Percentiles rank a stretch among this genome's conserved stretches.
phyloP scores from a whole-genome alignment of 2,888 invertebrate genomes.

The Autographa gamma region DNA sequence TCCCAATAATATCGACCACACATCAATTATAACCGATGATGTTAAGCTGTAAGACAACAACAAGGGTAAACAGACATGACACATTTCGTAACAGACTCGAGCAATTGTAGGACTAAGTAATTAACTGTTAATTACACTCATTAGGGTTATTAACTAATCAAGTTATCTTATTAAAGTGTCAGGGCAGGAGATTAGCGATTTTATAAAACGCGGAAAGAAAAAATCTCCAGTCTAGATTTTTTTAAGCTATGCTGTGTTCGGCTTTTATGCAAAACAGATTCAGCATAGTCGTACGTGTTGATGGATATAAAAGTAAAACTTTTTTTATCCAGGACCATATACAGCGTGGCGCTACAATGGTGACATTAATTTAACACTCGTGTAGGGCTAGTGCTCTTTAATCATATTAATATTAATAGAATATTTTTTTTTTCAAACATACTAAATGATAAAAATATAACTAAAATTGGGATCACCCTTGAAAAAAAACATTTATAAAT shows the following conservation, averaged over 20 bases:
- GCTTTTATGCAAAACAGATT: too few relatives aligned
- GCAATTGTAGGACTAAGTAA: constrained; percentile 19
- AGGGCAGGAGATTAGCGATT: background rate
- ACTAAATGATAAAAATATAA: too few relatives aligned
- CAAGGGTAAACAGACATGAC: background rate
- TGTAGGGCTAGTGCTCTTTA: too few relatives aligned
- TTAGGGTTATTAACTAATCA: constrained; percentile 20
- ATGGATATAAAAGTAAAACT: too few relatives aligned
- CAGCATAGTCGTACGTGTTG: too few relatives aligned
- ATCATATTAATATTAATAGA: too few relatives aligned
- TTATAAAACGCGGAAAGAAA: background rate
- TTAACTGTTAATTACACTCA: constrained; percentile 17
- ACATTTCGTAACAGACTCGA: constrained; percentile 9
- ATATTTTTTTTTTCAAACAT: too few relatives aligned
- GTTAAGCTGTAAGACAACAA: background rate
- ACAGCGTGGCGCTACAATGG: too few relatives aligned
- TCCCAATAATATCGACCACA: background rate
- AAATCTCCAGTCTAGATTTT: background rate
- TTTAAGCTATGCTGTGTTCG: background rate
- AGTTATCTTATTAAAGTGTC: background rate
- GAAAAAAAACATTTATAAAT: too few relatives aligned
- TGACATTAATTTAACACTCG: too few relatives aligned
- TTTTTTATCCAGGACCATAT: too few relatives aligned
- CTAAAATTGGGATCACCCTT: too few relatives aligned
- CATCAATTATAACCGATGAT: background rate